Base-by-base conservation (phyloP, 2,113 vertebrate genomes). In the Malaclemys terrapin region DNA sequence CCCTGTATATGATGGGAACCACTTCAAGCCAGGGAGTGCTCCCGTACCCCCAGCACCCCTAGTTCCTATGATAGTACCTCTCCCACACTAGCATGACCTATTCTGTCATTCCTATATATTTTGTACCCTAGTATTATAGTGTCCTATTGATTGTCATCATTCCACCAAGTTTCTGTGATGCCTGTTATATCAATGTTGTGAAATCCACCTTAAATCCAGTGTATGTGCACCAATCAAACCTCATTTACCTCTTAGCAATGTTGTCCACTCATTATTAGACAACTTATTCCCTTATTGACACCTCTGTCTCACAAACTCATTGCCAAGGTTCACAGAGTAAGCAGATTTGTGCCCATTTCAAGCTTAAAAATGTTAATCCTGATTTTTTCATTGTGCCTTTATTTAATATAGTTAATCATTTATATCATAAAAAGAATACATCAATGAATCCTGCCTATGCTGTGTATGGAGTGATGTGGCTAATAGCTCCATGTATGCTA, bases 171-270 rank as follows among this genome's bases (percentile, higher is more conserved):
- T 62, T 62, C 59, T 62, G 59, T 62, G 59, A 62, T 62, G 59
- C 27, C 27, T 62, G 12, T 62, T 62, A 62, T 62, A 62, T 62
- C 59, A 62, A 5, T 42, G n/a, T 19, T 80, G 57, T 1, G 2
- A 80, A 90, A 95, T 65, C 14, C 29, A 65, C 72, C 50, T 79
- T 57, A 97, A 96, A 93, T 78, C 53, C 81, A 78, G 85, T 0
- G 0, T 19, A 57, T 95, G 95, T 95, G 90, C 90, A 94, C 86
- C 82, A 91, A 81, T 89, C 12, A 47, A 91, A 89, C 84, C 85
- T 89, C 89, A 8, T 57, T 88, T 95, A 93, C 49, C 82, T 69
- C 72, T 81, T 0, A 2, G 75, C 72, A 42, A 89, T 92, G 2
- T 92, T 78, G 91, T 85, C 31, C 38, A 69, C 45, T 6, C 1